Percentiles rank a stretch among this genome's conserved stretches.
These are phyloP conservation scores for Catostomus latipinnis DNA, from an alignment of 2,797 vertebrate genomes.

Conservation along the genomic window DNA sequence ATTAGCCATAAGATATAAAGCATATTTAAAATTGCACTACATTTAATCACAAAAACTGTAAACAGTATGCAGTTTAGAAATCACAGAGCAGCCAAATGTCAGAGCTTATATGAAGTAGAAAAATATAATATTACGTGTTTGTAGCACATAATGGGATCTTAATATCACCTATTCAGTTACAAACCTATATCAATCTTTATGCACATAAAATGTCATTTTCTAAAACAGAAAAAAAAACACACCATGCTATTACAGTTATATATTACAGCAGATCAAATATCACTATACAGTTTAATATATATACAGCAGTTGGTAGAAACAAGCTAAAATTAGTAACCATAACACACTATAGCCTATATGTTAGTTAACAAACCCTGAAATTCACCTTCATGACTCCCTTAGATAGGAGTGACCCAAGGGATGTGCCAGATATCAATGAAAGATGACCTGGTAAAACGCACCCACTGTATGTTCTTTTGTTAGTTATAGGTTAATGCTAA, in stretches of 20 bases:
- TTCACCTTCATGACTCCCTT: conserved; percentile 2
- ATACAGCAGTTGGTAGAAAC: conserved; percentile 52
- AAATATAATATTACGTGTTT: conserved; percentile 30
- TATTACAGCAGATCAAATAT: conserved; percentile 71
- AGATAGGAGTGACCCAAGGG: not conserved
- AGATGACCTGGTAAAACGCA: not conserved
- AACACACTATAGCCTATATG: not conserved
- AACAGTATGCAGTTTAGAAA: conserved; percentile 17
- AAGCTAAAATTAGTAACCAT: not conserved
- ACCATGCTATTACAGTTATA: conserved; percentile 61
- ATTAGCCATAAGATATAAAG: not conserved
- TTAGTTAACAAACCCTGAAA: conserved; percentile 40
- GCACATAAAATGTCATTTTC: not conserved
- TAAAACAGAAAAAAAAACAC: conserved; percentile 6
- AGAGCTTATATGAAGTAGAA: conserved; percentile 45
- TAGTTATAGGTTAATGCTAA: conserved; percentile 28
- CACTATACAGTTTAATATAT: conserved; percentile 37
- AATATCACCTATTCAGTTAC: not conserved
- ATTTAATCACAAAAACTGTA: conserved; percentile 9
- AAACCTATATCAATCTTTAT: conserved; percentile 5
- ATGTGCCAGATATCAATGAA: not conserved
- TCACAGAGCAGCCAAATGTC: conserved; percentile 58
- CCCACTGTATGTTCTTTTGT: not conserved
- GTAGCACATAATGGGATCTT: conserved; percentile 7
- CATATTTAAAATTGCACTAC: not conserved